Evolutionary conservation across 2,797 vertebrate species (phyloP).

Genomic region (Hemibagrus guttatus): DNA sequence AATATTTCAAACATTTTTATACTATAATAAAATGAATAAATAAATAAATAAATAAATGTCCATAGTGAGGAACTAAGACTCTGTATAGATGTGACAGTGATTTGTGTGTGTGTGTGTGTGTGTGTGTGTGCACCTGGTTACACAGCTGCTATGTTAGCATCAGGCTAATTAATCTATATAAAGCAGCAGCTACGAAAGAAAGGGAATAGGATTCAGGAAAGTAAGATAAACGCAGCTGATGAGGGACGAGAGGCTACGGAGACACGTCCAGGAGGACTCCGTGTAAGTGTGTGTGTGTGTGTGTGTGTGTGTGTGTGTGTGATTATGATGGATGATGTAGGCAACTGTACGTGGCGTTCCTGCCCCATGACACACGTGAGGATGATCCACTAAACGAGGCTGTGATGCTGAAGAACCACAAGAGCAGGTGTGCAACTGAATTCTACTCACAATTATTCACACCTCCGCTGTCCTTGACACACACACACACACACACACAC

Average conservation of each 20-base stretch:
- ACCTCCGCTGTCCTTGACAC: background rate
- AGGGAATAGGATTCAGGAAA: conserved; percentile 45
- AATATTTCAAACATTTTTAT: background rate
- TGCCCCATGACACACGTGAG: conserved; percentile 26
- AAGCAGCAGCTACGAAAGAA: conserved; percentile 18
- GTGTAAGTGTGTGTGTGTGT: background rate
- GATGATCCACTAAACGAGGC: conserved; percentile 46
- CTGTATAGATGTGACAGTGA: too few relatives aligned
- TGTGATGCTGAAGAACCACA: conserved; percentile 1
- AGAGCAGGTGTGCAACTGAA: background rate
- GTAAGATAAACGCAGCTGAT: conserved; percentile 38
- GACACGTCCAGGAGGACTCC: background rate
- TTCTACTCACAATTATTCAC: conserved; percentile 3
- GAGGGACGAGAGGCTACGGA: conserved; percentile 38
- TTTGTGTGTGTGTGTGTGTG: background rate
- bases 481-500: background rate
- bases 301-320: conserved; percentile 10
- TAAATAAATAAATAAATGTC: background rate
- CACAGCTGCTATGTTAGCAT: background rate
- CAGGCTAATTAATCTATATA: conserved; percentile 55
- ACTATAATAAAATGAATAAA: background rate
- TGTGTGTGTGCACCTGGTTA: background rate
- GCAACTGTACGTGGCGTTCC: conserved; percentile 38
- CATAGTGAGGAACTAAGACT: too few relatives aligned
- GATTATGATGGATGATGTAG: conserved; percentile 48